Evolutionary conservation across 2,888 invertebrate species (phyloP).

Genomic region (Heteromyza rotundicornis): DNA sequence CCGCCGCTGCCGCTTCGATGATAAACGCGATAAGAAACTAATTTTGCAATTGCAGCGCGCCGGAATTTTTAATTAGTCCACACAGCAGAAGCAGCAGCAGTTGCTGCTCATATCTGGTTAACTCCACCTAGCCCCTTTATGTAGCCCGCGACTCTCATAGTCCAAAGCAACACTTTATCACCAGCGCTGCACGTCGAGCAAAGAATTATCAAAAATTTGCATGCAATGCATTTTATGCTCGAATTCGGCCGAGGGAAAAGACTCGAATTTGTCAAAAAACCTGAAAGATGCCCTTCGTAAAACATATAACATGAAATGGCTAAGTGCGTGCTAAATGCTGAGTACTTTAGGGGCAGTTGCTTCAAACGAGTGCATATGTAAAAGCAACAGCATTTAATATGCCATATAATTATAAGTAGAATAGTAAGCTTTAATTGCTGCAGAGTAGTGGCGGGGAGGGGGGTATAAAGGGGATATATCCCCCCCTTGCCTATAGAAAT

Average conservation of each 20-base stretch:
- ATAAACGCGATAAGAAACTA: constrained; percentile 57
- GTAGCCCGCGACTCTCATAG: neutral
- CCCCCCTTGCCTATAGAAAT: too few relatives aligned
- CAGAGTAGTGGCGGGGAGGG: too few relatives aligned
- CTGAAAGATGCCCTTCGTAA: neutral
- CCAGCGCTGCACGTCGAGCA: constrained; percentile 12
- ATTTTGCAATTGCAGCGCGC: constrained; percentile 52
- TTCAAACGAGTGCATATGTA: too few relatives aligned
- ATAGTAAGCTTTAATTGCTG: too few relatives aligned
- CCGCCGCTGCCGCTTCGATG: constrained; percentile 41
- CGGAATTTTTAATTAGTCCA: constrained; percentile 55
- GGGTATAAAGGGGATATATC: too few relatives aligned
- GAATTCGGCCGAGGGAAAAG: neutral
- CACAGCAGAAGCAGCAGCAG: constrained; percentile 21
- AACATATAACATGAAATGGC: constrained; percentile 28
- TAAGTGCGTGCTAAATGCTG: constrained; percentile 53
- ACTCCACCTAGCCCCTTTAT: too few relatives aligned
- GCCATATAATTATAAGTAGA: too few relatives aligned
- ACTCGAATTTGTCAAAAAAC: neutral
- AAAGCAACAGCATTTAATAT: too few relatives aligned
- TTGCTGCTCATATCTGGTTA: constrained; percentile 1
- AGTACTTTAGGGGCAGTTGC: constrained; percentile 29
- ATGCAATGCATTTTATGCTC: neutral
- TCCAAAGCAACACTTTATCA: constrained; percentile 8
- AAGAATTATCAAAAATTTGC: constrained; percentile 5